phyloP scores from a whole-genome alignment of 2,113 vertebrate genomes.

The Eptesicus fuscus region DNA sequence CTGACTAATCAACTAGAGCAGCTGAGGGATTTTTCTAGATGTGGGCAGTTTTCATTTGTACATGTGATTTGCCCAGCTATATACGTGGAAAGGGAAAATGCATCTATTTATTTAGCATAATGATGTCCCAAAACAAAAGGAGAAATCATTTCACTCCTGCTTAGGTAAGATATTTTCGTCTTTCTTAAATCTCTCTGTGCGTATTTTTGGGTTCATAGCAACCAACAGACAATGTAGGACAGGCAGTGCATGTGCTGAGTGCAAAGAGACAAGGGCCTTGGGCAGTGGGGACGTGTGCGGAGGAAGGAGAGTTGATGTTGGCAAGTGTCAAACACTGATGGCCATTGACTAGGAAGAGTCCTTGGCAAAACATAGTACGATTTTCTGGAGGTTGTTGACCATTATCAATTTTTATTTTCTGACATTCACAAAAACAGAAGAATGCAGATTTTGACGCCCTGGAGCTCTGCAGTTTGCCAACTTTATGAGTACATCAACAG shows the following conservation, averaged over 20 bases:
- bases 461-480: not conserved
- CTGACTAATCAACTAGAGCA: not conserved
- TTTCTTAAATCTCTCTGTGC: slow-evolving; percentile 23
- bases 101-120: not conserved
- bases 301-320: not conserved
- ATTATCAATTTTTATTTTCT: slow-evolving; percentile 12
- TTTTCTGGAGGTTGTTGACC: slow-evolving; percentile 1
- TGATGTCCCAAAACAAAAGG: slow-evolving; percentile 4
- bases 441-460: not conserved
- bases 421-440: slow-evolving; percentile 13
- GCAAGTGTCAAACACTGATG: not conserved
- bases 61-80: not conserved
- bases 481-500: slow-evolving; percentile 13
- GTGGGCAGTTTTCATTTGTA: not conserved
- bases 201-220: not conserved
- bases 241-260: not conserved
- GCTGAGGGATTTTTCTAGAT: not conserved
- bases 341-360: not conserved
- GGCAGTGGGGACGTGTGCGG: too few relatives aligned
- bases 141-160: not conserved
- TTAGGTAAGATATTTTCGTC: slow-evolving; percentile 22
- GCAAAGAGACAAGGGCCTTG: not conserved
- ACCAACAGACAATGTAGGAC: not conserved
- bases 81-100: not conserved
- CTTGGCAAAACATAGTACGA: not conserved